A percentile compares a stretch with the other conserved stretches of the same genome.
Evolutionary conservation across 2,113 vertebrate species (phyloP).

Genomic region (Chinchilla lanigera): DNA sequence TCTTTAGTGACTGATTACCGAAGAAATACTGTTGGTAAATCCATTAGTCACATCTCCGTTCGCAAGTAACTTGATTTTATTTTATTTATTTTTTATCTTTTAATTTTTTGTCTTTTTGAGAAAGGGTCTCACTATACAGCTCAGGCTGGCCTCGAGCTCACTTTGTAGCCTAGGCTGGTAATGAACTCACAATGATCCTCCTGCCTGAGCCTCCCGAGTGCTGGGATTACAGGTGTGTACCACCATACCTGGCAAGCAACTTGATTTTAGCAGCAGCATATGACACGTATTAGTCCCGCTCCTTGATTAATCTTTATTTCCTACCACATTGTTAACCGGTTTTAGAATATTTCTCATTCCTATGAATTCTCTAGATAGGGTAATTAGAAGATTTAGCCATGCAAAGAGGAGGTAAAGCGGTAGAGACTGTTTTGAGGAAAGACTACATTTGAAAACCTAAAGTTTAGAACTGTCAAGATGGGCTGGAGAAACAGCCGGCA

Average conservation of each 20-base stretch:
- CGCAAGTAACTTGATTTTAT: not conserved
- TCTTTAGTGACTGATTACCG: not conserved
- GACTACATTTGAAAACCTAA: not conserved
- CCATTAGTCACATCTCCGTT: not conserved
- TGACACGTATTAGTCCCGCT: not conserved
- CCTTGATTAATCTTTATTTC: not conserved
- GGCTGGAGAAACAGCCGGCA: not conserved
- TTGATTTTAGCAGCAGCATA: not conserved
- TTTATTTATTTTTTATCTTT: no score
- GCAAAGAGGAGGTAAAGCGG: not conserved
- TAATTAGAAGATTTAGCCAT: not conserved
- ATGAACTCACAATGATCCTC: no score
- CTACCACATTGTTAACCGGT: not conserved
- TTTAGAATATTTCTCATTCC: not conserved
- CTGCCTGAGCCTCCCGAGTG: no score
- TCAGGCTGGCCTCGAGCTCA: no score
- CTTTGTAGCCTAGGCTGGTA: no score
- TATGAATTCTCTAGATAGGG: not conserved
- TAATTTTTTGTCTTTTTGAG: no score
- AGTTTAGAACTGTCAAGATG: not conserved
- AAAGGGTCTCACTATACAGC: no score
- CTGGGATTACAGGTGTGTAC: no score
- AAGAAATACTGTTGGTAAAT: slow-evolving; percentile 31
- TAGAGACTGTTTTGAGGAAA: not conserved
- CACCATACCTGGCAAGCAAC: not conserved